These are phyloP conservation scores for Ochropleura leucogaster DNA, from an alignment of 2,888 invertebrate genomes.

Conservation along the genomic window DNA sequence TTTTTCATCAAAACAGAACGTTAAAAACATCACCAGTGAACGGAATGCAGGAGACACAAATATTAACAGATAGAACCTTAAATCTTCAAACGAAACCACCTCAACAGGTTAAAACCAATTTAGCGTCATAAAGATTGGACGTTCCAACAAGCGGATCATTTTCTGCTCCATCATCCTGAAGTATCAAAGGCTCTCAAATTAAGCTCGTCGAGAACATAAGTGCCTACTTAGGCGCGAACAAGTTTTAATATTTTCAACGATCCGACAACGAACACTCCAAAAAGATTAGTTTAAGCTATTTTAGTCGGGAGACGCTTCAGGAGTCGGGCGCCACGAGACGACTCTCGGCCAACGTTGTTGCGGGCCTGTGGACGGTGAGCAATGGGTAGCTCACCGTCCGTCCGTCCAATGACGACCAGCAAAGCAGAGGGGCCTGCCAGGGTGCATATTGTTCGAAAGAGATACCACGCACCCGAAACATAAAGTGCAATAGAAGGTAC, in stretches of 20 bases:
- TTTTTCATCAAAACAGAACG: not conserved
- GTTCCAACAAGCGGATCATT: constrained; percentile 74
- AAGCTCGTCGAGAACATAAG: constrained; percentile 72
- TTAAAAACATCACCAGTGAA: not conserved
- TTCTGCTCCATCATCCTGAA: constrained; percentile 76
- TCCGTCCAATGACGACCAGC: too few relatives aligned
- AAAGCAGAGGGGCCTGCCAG: too few relatives aligned
- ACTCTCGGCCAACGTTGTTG: too few relatives aligned
- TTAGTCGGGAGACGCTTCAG: too few relatives aligned
- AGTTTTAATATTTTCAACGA: constrained; percentile 66
- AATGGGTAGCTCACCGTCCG: too few relatives aligned
- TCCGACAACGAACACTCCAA: constrained; percentile 16
- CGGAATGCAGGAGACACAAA: not conserved
- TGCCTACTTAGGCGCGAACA: constrained; percentile 68
- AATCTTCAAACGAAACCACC: constrained; percentile 57
- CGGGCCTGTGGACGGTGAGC: too few relatives aligned
- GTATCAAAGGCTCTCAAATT: constrained; percentile 79
- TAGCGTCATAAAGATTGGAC: constrained; percentile 72
- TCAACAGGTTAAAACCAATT: constrained; percentile 76
- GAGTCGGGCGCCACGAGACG: too few relatives aligned
- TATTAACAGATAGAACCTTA: constrained; percentile 13
- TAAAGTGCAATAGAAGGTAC: too few relatives aligned
- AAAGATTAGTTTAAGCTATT: not conserved
- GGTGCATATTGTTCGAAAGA: too few relatives aligned
- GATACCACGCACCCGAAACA: too few relatives aligned